Conservation (phyloP, 1,140 invertebrate species). For the Drosophila arizonae region DNA sequence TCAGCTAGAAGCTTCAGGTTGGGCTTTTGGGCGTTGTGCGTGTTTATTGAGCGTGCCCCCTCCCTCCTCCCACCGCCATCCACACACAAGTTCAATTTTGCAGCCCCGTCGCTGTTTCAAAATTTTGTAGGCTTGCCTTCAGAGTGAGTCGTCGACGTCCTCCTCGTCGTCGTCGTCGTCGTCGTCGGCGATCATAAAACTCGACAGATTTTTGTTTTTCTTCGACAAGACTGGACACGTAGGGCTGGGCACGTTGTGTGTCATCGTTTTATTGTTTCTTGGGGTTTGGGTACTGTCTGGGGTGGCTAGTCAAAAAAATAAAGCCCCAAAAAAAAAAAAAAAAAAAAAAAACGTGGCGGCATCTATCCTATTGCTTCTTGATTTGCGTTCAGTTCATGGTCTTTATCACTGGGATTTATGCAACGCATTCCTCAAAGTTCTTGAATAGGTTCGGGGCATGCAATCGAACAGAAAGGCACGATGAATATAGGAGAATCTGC, state of each 20-base stretch:
- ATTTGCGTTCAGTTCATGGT: constrained; percentile 42
- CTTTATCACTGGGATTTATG: constrained; percentile 37
- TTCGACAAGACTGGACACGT: neutral
- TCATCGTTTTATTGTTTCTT: constrained; percentile 19
- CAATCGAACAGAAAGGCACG: neutral
- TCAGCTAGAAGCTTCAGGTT: constrained; percentile 18
- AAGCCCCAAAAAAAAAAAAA: too few species aligned
- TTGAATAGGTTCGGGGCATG: neutral
- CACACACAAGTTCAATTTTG: constrained; percentile 27
- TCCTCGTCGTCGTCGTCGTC: neutral
- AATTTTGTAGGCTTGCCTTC: constrained; percentile 39
- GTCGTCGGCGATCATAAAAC: constrained; percentile 55
- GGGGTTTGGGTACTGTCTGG: constrained; percentile 11
- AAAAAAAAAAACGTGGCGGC: neutral
- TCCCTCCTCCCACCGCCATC: neutral
- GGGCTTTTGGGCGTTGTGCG: constrained; percentile 8
- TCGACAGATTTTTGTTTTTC: constrained; percentile 54
- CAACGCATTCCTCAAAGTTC: constrained; percentile 5
- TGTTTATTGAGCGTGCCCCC: constrained; percentile 36
- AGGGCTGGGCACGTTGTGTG: constrained; percentile 15
- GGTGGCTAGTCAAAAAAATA: neutral
- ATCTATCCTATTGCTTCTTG: constrained; percentile 23
- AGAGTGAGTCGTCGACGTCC: constrained; percentile 8
- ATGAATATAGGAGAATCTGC: too few species aligned
- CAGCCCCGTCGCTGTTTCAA: constrained; percentile 61